Percentiles rank a stretch among this genome's conserved stretches.
These are phyloP conservation scores for Pangasius mekongensis DNA, from an alignment of 2,797 vertebrate genomes.

Conservation along the genomic window DNA sequence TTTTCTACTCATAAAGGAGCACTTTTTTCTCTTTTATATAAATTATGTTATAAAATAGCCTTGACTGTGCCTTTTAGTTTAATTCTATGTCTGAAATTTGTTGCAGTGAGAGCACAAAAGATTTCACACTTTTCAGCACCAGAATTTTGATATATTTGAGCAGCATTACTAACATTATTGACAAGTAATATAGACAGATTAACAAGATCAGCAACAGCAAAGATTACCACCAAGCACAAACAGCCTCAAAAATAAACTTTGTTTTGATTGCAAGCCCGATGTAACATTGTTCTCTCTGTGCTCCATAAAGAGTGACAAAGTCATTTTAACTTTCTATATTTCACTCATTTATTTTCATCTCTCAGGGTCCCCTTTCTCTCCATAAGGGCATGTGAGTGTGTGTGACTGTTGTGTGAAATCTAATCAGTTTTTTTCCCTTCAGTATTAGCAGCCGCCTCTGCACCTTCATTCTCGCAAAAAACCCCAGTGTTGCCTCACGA, in stretches of 20 bases:
- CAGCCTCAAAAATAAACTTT: slow-evolving; percentile 44
- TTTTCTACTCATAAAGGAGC: neutral
- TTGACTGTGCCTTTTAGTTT: neutral
- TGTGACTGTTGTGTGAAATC: slow-evolving; percentile 49
- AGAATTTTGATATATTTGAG: slow-evolving; percentile 9
- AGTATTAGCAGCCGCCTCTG: slow-evolving; percentile 52
- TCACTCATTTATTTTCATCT: slow-evolving; percentile 54
- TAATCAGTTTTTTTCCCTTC: slow-evolving; percentile 37
- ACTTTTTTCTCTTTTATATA: too few species aligned
- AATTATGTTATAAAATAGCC: neutral
- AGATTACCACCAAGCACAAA: slow-evolving; percentile 42
- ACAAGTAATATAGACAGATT: slow-evolving; percentile 40
- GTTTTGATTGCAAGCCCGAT: slow-evolving; percentile 48
- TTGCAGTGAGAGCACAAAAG: neutral
- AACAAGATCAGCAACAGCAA: slow-evolving; percentile 35
- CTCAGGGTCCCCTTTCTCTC: slow-evolving; percentile 38
- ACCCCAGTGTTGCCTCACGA: slow-evolving; percentile 43
- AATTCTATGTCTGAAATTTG: neutral
- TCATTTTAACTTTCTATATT: slow-evolving; percentile 57
- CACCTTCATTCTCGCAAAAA: slow-evolving; percentile 39
- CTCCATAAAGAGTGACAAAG: slow-evolving; percentile 52
- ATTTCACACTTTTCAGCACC: neutral
- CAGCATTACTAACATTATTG: slow-evolving; percentile 31
- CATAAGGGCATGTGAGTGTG: slow-evolving; percentile 19
- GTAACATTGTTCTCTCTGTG: slow-evolving; percentile 47